A percentile compares a stretch with the other conserved stretches of the same genome.
Conservation (phyloP, 35 echinoderm and acorn worm genomes). For the Heliocidaris tuberculata region DNA sequence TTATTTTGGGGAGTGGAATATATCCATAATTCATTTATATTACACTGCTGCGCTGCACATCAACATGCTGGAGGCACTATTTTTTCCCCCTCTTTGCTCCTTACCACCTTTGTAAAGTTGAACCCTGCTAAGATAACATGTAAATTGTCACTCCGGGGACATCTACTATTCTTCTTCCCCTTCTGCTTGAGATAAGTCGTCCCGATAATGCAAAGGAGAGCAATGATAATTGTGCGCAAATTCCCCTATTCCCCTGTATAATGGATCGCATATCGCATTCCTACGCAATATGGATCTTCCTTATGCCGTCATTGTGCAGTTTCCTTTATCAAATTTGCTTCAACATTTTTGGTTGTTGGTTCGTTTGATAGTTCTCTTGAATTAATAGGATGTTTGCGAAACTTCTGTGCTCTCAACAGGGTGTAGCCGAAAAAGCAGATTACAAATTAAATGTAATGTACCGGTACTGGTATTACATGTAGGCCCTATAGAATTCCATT, state of each 20-base stretch:
- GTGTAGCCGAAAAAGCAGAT: too few relatives aligned
- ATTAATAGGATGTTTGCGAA: neutral
- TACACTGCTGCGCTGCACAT: neutral
- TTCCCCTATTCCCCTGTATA: neutral
- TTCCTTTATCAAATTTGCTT: neutral
- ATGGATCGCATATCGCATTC: neutral
- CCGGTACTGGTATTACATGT: too few relatives aligned
- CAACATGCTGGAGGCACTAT: neutral
- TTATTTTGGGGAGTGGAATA: neutral
- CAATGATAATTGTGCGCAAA: neutral
- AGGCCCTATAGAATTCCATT: too few relatives aligned
- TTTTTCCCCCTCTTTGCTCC: neutral
- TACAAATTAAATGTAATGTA: too few relatives aligned
- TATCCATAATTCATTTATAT: slow-evolving; percentile 38
- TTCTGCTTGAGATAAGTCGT: neutral
- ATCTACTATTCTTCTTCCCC: neutral
- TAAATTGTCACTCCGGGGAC: slow-evolving; percentile 2
- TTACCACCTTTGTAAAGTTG: neutral
- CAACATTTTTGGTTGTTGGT: neutral
- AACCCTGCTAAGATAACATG: neutral
- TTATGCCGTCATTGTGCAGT: neutral
- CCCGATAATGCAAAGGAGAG: neutral
- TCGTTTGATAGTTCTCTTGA: neutral
- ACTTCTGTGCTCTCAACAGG: too few relatives aligned
- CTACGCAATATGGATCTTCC: neutral